Conservation (phyloP, 2,888 invertebrate genomes). For the Tryphoninae sp. region DNA sequence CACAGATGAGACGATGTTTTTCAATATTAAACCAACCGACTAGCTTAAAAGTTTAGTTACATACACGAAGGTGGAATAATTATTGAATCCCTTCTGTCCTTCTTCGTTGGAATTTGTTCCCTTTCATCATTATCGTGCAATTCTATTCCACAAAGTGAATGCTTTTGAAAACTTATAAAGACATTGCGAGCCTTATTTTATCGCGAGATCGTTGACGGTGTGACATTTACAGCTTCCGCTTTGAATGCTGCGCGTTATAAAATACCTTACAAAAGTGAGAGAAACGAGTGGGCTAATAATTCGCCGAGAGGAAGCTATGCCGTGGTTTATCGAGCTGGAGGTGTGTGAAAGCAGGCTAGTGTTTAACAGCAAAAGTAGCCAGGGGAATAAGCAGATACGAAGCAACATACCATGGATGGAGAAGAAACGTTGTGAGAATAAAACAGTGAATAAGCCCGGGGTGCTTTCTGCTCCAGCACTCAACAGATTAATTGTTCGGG, state of each 20-base stretch:
- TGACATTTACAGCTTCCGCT: neutral
- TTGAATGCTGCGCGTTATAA: constrained; percentile 20
- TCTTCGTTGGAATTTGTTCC: too few relatives aligned
- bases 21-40: neutral
- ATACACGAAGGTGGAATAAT: too few relatives aligned
- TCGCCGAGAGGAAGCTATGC: constrained; percentile 19
- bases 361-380: constrained; percentile 18
- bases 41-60: too few relatives aligned
- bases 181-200: neutral
- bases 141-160: too few relatives aligned
- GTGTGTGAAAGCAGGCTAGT: constrained; percentile 6
- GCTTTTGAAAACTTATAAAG: neutral
- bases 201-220: neutral
- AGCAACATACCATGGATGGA: constrained; percentile 15
- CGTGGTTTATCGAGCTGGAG: constrained; percentile 2
- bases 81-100: too few relatives aligned
- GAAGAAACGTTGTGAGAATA: constrained; percentile 36
- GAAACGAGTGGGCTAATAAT: constrained; percentile 30
- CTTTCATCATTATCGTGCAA: too few relatives aligned
- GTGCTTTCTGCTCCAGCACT: constrained; percentile 48
- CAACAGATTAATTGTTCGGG: constrained; percentile 66
- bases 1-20: neutral
- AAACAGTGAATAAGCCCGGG: constrained; percentile 35
- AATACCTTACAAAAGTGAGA: constrained; percentile 30
- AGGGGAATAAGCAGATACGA: constrained; percentile 4